Conservation (phyloP, 2,797 vertebrate genomes). For the Apogon hyalosoma region DNA sequence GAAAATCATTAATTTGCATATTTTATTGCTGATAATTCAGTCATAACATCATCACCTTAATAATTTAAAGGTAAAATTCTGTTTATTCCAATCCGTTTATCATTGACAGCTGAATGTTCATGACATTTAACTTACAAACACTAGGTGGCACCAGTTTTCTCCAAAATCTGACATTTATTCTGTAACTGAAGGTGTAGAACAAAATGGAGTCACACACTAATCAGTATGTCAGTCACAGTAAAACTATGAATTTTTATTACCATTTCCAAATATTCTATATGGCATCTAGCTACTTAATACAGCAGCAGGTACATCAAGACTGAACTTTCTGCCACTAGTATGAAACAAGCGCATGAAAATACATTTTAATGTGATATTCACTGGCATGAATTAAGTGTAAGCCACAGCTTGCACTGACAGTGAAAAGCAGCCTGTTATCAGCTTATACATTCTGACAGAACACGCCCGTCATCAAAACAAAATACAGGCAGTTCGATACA, state of each 20-base stretch:
- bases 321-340: background rate
- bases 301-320: background rate
- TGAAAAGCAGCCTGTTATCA: slow-evolving; percentile 8
- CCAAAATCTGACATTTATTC: no score
- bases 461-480: background rate
- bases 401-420: slow-evolving; percentile 18
- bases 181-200: no score
- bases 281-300: background rate
- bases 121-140: background rate
- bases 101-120: no score
- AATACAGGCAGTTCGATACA: background rate
- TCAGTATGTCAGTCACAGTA: background rate
- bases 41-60: no score
- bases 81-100: no score
- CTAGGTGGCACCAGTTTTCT: background rate
- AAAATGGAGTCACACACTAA: background rate
- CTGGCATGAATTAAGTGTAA: slow-evolving; percentile 19
- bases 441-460: slow-evolving; percentile 35
- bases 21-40: no score
- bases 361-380: slow-evolving; percentile 40
- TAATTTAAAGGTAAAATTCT: no score
- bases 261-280: background rate
- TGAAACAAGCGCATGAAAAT: slow-evolving; percentile 2
- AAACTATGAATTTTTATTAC: background rate
- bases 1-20: no score